Evolutionary conservation across 2,888 invertebrate genomes (phyloP).

Genomic region (Gymnoscelis rufifasciata): DNA sequence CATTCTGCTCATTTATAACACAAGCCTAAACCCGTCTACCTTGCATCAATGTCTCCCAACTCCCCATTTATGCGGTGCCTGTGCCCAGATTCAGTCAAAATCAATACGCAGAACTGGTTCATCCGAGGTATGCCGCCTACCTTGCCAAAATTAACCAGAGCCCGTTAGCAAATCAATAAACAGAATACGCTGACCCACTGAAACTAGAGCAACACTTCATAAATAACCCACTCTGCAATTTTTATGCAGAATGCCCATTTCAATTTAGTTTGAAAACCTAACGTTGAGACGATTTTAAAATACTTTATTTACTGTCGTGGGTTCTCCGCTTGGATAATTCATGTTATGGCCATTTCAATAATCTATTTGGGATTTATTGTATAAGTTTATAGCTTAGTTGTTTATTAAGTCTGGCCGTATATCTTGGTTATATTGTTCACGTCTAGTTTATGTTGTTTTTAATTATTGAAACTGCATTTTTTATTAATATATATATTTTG

Average conservation of each 20-base stretch:
- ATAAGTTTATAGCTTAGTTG: conserved; percentile 1
- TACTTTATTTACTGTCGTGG: too few species aligned
- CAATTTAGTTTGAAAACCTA: conserved; percentile 40
- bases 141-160: conserved; percentile 67
- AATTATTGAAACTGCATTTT: too few species aligned
- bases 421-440: background rate
- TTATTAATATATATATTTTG: too few species aligned
- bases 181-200: conserved; percentile 64
- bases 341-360: conserved; percentile 9
- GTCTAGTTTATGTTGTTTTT: background rate
- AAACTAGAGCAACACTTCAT: conserved; percentile 65
- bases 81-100: conserved; percentile 1
- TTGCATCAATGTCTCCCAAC: too few species aligned
- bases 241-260: conserved; percentile 58
- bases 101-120: conserved; percentile 5
- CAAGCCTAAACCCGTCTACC: too few species aligned
- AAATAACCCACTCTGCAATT: conserved; percentile 64
- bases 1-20: too few species aligned
- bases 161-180: conserved; percentile 71
- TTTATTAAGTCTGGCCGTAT: background rate
- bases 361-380: conserved; percentile 2
- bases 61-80: background rate
- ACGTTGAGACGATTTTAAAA: conserved; percentile 28
- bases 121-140: conserved; percentile 16
- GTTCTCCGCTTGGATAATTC: conserved; percentile 8